Percentiles rank a stretch among this genome's conserved stretches.
Evolutionary conservation across 2,113 vertebrate species (phyloP).

Genomic region (Lampris incognitus): DNA sequence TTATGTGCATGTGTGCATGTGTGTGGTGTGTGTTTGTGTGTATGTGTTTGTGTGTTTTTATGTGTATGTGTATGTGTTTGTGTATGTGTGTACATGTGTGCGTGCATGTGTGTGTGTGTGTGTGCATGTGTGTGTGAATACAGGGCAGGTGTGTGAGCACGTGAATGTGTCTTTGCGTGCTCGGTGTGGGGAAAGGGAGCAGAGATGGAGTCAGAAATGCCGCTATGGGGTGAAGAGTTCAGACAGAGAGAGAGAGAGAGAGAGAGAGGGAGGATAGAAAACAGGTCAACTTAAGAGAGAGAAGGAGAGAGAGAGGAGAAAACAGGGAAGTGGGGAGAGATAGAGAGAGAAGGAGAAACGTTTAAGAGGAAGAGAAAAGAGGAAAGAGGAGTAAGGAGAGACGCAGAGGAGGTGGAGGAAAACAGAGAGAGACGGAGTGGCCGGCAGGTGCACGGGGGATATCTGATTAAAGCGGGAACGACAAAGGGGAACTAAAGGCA

Average conservation of each 20-base stretch:
- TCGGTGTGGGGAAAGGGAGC: constrained; percentile 47
- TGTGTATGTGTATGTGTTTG: constrained; percentile 1
- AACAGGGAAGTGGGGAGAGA: background rate
- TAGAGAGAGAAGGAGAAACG: background rate
- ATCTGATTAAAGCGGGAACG: constrained; percentile 11
- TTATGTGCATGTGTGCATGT: no score
- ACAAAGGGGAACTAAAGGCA: background rate
- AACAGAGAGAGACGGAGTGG: background rate
- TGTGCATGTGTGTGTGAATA: constrained; percentile 40
- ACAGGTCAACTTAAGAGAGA: background rate
- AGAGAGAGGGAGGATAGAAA: background rate
- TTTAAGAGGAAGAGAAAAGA: background rate
- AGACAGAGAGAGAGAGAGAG: constrained; percentile 21
- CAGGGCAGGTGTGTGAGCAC: constrained; percentile 59
- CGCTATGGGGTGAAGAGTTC: constrained; percentile 67
- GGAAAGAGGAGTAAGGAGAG: background rate
- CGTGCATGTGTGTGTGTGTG: background rate
- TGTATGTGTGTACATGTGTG: constrained; percentile 32
- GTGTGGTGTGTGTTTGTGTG: no score
- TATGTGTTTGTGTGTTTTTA: constrained; percentile 8
- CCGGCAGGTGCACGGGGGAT: constrained; percentile 12
- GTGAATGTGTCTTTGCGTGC: constrained; percentile 68
- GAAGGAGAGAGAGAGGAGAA: background rate
- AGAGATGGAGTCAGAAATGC: constrained; percentile 60
- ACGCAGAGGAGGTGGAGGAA: background rate